A percentile compares a stretch with the other conserved stretches of the same genome.
Evolutionary conservation across 53 echinoderm and acorn worm genomes (phyloP).

Genomic region (Paracentrotus lividus): DNA sequence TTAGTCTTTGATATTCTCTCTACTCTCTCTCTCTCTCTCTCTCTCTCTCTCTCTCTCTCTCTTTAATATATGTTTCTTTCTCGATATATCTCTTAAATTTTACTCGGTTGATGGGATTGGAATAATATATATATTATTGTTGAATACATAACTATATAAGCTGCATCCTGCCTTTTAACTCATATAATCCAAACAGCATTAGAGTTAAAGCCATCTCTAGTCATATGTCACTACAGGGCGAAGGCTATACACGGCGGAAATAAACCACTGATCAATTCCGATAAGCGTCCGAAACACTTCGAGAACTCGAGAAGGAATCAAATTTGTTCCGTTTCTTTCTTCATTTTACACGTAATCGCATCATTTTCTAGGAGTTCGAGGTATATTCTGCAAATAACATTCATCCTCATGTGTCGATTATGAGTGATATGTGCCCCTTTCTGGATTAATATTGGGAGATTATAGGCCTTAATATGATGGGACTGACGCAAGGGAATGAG

Average conservation of each 20-base stretch:
- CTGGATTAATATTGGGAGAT: background rate
- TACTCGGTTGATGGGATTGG: background rate
- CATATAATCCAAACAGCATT: background rate
- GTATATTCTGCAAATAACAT: too few species aligned
- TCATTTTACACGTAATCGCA: background rate
- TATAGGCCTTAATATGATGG: background rate
- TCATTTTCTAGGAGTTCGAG: background rate
- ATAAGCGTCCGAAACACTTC: constrained; percentile 24
- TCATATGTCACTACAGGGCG: background rate
- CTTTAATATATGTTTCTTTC: background rate
- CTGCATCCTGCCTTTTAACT: background rate
- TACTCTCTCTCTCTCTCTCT: background rate
- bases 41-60: background rate
- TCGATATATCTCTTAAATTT: background rate
- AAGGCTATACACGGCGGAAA: constrained; percentile 9
- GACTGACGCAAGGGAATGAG: constrained; percentile 10
- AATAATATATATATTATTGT: background rate
- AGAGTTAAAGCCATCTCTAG: background rate
- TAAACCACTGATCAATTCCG: background rate
- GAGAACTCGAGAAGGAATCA: background rate
- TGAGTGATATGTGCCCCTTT: background rate
- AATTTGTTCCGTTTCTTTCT: background rate
- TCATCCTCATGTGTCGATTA: background rate
- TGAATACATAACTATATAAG: background rate
- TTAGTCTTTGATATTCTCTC: too few species aligned